These are phyloP conservation scores for Cyphomyrmex costatus DNA, from an alignment of 1,140 invertebrate genomes.

Conservation along the genomic window DNA sequence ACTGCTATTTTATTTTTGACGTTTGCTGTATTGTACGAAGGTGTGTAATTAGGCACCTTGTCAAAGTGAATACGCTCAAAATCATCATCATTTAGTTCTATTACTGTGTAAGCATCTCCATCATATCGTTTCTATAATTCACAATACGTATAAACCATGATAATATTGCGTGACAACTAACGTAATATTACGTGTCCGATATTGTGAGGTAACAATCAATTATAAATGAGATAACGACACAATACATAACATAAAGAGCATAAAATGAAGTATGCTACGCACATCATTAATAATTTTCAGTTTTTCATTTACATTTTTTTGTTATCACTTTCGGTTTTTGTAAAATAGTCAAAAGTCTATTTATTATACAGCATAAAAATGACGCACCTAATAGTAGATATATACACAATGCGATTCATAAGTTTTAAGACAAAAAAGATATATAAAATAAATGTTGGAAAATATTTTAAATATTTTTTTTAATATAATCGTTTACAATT, in stretches of 20 bases:
- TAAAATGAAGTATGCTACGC: background rate
- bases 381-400: background rate
- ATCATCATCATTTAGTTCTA: constrained; percentile 14
- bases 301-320: background rate
- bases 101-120: background rate
- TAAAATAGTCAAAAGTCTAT: background rate
- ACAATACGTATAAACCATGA: constrained; percentile 1
- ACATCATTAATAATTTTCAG: background rate
- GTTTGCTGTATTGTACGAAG: background rate
- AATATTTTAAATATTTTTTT: too few relatives aligned
- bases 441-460: too few relatives aligned
- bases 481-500: too few relatives aligned
- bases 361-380: background rate
- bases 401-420: background rate
- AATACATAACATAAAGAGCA: background rate
- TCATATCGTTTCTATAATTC: background rate
- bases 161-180: constrained; percentile 32
- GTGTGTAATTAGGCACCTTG: constrained; percentile 31
- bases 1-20: background rate
- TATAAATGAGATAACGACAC: background rate
- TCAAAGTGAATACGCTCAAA: constrained; percentile 17
- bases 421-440: too few relatives aligned
- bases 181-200: background rate
- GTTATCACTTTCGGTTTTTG: background rate
- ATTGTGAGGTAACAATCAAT: constrained; percentile 22